phyloP scores from a whole-genome alignment of 2,797 vertebrate genomes.

The Dromococcyx pavoninus region DNA sequence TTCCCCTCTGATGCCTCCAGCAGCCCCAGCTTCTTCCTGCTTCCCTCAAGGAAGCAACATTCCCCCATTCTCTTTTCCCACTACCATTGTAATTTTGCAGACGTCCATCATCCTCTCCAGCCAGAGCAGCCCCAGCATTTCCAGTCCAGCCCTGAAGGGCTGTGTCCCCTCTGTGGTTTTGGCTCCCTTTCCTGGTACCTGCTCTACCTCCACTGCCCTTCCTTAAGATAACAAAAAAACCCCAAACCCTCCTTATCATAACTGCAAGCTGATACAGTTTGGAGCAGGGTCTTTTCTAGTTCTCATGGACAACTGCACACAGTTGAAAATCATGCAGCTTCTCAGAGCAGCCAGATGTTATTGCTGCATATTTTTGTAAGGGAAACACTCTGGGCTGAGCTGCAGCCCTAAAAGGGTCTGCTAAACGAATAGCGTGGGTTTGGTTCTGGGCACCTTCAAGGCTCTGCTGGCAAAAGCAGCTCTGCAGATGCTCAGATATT shows the following conservation, averaged over 20 bases:
- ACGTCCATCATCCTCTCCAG: neutral
- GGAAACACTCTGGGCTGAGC: neutral
- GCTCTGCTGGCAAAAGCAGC: neutral
- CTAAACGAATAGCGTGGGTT: neutral
- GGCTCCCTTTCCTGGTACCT: neutral
- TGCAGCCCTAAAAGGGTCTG: neutral
- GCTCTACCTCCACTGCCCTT: neutral
- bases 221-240: neutral
- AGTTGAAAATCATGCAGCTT: neutral
- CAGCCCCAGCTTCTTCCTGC: neutral
- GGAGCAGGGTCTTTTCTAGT: neutral
- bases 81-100: accelerated
- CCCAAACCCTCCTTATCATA: neutral
- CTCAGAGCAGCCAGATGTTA: neutral
- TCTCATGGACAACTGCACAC: neutral
- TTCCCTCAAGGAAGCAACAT: neutral
- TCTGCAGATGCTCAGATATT: neutral
- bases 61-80: accelerated
- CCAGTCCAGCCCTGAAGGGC: neutral
- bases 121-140: neutral
- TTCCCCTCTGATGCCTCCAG: neutral
- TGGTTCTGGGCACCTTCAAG: neutral
- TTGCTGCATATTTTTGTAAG: accelerated
- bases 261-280: accelerated
- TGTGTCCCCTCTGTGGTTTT: neutral